Conservation (phyloP, 2,888 invertebrate genomes). For the Calephelis perditalis region DNA sequence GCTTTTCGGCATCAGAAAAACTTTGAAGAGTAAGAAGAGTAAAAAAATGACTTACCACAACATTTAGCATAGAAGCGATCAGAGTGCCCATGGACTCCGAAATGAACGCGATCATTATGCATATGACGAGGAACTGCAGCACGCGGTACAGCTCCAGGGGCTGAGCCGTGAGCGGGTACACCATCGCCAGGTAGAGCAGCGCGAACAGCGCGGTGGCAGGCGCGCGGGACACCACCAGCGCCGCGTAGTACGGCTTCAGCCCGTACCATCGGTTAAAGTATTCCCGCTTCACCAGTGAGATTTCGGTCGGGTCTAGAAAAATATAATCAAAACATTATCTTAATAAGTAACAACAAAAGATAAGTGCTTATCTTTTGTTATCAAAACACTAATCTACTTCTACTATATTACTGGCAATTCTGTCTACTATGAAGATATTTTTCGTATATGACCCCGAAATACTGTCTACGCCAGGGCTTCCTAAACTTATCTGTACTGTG, state of each 20-base stretch:
- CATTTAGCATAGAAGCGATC: constrained; percentile 84
- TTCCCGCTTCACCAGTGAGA: constrained; percentile 87
- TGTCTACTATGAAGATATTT: too few relatives aligned
- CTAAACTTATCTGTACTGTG: too few relatives aligned
- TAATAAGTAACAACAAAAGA: too few relatives aligned
- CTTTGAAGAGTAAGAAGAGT: too few relatives aligned
- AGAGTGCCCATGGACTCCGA: constrained; percentile 88
- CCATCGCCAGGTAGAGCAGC: constrained; percentile 82
- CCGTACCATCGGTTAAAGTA: constrained; percentile 93
- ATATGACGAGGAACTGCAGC: constrained; percentile 82
- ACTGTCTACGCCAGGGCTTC: too few relatives aligned
- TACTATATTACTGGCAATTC: too few relatives aligned
- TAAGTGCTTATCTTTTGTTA: too few relatives aligned
- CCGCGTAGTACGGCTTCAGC: constrained; percentile 87
- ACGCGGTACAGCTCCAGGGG: constrained; percentile 84
- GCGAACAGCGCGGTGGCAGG: constrained; percentile 84
- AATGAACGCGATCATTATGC: constrained; percentile 84
- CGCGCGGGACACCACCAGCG: constrained; percentile 83
- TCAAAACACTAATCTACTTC: too few relatives aligned
- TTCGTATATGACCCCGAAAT: too few relatives aligned
- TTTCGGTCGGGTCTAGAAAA: constrained; percentile 86
- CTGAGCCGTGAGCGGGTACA: constrained; percentile 86
- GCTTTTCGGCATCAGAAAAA: too few relatives aligned
- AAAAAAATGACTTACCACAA: constrained; percentile 81
- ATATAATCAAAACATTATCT: background rate